A percentile compares a stretch with the other conserved stretches of the same genome.
These are phyloP conservation scores for Lagopus leucura DNA, from an alignment of 2,113 vertebrate genomes.

Conservation along the genomic window DNA sequence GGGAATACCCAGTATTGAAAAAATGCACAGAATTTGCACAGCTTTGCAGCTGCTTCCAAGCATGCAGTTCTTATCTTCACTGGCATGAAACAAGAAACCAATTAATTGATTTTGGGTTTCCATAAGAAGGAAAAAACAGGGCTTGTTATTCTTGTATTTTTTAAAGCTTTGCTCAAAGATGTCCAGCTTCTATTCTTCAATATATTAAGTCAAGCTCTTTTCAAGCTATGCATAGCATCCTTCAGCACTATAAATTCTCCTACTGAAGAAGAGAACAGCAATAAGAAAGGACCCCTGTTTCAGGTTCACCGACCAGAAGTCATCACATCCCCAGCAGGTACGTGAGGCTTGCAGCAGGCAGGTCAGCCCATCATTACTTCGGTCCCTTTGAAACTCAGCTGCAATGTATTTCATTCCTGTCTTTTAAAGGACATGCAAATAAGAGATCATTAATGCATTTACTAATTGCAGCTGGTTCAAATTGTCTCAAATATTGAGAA, in stretches of 20 bases:
- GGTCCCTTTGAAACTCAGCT: not conserved
- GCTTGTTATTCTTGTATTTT: not conserved
- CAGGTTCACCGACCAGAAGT: not conserved
- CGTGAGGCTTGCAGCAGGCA: not conserved
- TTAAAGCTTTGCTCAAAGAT: not conserved
- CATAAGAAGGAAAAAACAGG: not conserved
- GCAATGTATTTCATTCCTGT: not conserved
- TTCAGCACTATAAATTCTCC: not conserved
- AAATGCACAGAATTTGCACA: not conserved
- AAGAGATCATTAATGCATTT: not conserved
- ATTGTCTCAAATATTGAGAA: not conserved
- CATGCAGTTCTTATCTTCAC: not conserved
- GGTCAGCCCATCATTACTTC: not conserved
- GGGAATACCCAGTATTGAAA: not conserved
- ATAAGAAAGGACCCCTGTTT: not conserved
- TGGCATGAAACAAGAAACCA: not conserved
- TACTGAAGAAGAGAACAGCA: not conserved
- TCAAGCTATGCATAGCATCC: not conserved
- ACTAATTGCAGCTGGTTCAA: not conserved
- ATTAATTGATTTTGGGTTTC: not conserved
- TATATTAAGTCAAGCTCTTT: not conserved
- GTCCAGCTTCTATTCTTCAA: not conserved
- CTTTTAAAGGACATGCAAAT: not conserved
- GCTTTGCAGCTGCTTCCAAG: not conserved
- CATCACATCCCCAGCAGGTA: not conserved